Base-by-base conservation (phyloP, 2,888 invertebrate genomes). In the Chaetoderma sp. region DNA sequence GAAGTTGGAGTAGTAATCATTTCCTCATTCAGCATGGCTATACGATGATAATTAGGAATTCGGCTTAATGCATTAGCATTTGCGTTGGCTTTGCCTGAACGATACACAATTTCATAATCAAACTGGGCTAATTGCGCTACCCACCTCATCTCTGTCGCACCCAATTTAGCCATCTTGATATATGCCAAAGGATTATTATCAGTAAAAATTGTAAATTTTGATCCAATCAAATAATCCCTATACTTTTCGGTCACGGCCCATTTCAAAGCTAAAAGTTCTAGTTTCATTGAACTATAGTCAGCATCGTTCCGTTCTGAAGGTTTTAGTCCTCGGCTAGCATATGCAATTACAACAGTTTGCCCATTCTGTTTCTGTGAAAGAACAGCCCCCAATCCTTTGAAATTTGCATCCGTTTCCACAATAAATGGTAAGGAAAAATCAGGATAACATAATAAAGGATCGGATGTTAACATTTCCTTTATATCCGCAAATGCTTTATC, bases 361-460 rank as follows among this genome's bases (percentile, higher is more conserved):
- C 33, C 32, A 21, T 30, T 23, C 23, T 60, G 60, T 18, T 23
- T 27, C 23, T 60, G 60, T 6, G 60, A 61, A 13, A 65, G 32
- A 8, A 68, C 61, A 13, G 62, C 61, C 21, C 57, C 61, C 45
- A 62, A 49, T 27, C 65, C 68, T 33, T 36, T 13, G 42, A 42
- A 33, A 55, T 62, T 68, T 6, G 62, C 68, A 62, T 68, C 65
- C 13, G 54, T 58, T 13, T 65, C 45, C n/a, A 65, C 2, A 16
- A 57, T 44, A 50, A 49, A 68, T 6, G 56, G 57, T 16, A 44
- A 1, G 6, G 36, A 36, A 10, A 59, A 62, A n/a, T 65, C 44
- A 5, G 68, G 68, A 28, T 59, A 68, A 21, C 57, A 33, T 16
- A 65, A 25, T 4, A 58, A 36, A 6, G 63, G 61, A 45, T 61